A percentile compares a stretch with the other conserved stretches of the same genome.
These are phyloP conservation scores for Alcedo quadribrachys DNA, from an alignment of 2,797 vertebrate species.

Conservation along the genomic window DNA sequence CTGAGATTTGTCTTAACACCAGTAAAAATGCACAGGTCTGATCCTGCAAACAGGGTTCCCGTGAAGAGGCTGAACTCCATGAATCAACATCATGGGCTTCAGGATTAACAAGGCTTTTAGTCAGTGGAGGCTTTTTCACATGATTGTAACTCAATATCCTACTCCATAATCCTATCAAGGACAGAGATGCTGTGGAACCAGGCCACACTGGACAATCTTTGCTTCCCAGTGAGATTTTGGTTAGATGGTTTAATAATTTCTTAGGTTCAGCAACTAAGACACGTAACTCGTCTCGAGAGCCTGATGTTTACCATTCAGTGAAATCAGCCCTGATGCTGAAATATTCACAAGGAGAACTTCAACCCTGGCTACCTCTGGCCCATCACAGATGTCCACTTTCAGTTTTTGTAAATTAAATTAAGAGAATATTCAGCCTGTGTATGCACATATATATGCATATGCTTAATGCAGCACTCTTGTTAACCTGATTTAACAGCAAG, in stretches of 20 bases:
- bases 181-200: background rate
- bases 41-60: background rate
- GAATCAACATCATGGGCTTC: background rate
- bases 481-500: background rate
- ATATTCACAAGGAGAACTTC: background rate
- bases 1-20: constrained; percentile 1
- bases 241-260: background rate
- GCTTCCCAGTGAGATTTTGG: background rate
- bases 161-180: background rate
- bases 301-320: background rate
- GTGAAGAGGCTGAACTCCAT: background rate
- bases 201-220: background rate
- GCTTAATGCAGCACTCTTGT: background rate
- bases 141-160: background rate
- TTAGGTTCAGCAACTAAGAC: background rate
- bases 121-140: background rate
- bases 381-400: background rate
- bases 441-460: background rate
- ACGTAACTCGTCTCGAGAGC: background rate
- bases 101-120: background rate
- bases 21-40: background rate
- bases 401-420: background rate
- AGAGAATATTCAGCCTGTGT: background rate
- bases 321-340: background rate
- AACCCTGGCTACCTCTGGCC: background rate